A percentile compares a stretch with the other conserved stretches of the same genome.
These are phyloP conservation scores for Eristalinus aeneus DNA, from an alignment of 2,888 invertebrate species.

Conservation along the genomic window DNA sequence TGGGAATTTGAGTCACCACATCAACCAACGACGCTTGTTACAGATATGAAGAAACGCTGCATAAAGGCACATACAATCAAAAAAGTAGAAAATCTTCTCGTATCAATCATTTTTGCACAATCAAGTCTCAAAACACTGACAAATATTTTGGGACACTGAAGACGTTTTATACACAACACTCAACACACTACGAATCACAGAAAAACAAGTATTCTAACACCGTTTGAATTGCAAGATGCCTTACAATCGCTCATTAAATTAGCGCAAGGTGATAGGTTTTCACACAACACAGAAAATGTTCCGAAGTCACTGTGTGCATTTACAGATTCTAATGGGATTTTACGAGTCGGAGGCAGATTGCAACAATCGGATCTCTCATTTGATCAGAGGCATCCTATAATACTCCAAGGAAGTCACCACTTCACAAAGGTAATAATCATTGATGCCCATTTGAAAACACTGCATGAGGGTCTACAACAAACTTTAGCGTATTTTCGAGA, in stretches of 20 bases:
- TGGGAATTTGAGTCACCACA: not conserved
- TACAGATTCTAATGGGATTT: not conserved
- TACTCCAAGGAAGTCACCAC: not conserved
- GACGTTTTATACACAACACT: not conserved
- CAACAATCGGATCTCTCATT: not conserved
- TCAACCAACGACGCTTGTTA: slow-evolving; percentile 1
- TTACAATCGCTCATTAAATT: not conserved
- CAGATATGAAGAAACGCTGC: not conserved
- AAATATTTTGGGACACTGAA: too few species aligned
- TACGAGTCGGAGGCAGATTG: not conserved
- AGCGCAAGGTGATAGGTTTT: not conserved
- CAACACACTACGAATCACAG: not conserved
- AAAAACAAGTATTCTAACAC: not conserved
- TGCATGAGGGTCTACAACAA: slow-evolving; percentile 11
- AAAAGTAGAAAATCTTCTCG: not conserved
- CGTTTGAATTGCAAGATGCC: not conserved
- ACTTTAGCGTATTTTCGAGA: not conserved
- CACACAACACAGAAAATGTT: not conserved
- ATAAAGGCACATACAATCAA: not conserved
- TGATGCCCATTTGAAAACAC: not conserved
- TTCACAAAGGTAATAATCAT: not conserved
- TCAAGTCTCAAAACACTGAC: too few species aligned
- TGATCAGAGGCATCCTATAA: not conserved
- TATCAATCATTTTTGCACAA: too few species aligned
- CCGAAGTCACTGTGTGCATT: not conserved